These are phyloP conservation scores for Dallia pectoralis DNA, from an alignment of 2,797 vertebrate species.

Conservation along the genomic window DNA sequence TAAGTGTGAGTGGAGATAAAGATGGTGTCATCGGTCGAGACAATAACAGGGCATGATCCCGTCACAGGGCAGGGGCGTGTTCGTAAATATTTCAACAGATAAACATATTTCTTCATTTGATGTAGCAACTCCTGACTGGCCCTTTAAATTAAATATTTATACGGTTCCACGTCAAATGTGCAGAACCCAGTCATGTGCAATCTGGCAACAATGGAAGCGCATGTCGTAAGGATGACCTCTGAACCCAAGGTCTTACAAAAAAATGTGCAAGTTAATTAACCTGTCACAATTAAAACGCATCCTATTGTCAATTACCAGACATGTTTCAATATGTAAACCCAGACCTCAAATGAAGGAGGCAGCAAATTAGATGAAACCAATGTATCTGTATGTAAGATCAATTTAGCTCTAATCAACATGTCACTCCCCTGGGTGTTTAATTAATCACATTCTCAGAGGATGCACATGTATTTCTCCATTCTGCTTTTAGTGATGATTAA, in stretches of 20 bases:
- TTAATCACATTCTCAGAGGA: conserved; percentile 49
- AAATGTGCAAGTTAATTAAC: conserved; percentile 60
- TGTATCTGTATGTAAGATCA: conserved; percentile 57
- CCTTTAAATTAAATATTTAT: not conserved
- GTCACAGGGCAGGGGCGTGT: too few relatives aligned
- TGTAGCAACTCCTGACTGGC: too few relatives aligned
- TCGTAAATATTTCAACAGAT: too few relatives aligned
- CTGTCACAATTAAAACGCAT: conserved; percentile 46
- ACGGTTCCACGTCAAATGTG: not conserved
- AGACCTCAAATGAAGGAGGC: conserved; percentile 66
- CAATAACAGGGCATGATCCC: too few relatives aligned
- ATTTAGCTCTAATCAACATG: conserved; percentile 63
- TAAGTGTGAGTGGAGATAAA: conserved; percentile 30
- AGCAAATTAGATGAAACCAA: conserved; percentile 61
- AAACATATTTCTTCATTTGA: too few relatives aligned
- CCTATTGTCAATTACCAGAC: conserved; percentile 68
- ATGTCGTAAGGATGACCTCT: conserved; percentile 34
- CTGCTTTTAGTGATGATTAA: conserved; percentile 48
- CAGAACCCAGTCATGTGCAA: conserved; percentile 24
- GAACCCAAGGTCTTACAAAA: conserved; percentile 52
- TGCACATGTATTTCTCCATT: conserved; percentile 50
- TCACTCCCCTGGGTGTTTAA: conserved; percentile 59
- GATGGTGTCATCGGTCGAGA: conserved; percentile 8
- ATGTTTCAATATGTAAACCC: conserved; percentile 60
- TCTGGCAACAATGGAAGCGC: conserved; percentile 28